A percentile compares a stretch with the other conserved stretches of the same genome.
These are phyloP conservation scores for Habrosyne pyritoides DNA, from an alignment of 2,888 invertebrate genomes.

Conservation along the genomic window DNA sequence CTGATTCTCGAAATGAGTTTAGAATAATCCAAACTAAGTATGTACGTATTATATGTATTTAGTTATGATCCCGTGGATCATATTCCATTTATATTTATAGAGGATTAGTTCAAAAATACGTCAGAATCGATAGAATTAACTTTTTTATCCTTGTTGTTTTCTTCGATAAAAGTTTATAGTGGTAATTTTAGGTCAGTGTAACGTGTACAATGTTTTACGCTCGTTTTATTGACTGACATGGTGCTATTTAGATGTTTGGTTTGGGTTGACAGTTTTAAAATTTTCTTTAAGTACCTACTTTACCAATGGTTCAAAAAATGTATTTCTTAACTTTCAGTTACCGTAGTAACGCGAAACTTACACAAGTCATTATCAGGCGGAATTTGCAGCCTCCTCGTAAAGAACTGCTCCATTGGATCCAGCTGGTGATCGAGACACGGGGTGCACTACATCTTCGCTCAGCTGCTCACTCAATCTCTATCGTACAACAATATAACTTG, in stretches of 20 bases:
- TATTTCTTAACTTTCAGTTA: background rate
- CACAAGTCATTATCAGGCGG: background rate
- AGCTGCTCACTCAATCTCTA: background rate
- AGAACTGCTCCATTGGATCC: background rate
- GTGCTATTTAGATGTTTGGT: no score
- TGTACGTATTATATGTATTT: no score
- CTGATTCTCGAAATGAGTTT: background rate
- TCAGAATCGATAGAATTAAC: background rate
- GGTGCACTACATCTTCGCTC: background rate
- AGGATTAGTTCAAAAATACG: background rate
- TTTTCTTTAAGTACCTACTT: background rate
- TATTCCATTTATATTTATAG: no score
- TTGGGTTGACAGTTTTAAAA: no score
- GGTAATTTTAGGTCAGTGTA: background rate
- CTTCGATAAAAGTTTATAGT: background rate
- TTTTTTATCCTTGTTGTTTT: background rate
- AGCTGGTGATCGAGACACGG: background rate
- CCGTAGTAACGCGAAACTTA: background rate
- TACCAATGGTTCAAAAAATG: no score
- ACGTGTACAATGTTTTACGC: background rate
- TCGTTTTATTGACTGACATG: background rate
- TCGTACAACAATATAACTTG: background rate
- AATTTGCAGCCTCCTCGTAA: background rate
- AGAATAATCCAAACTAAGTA: no score
- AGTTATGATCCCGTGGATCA: no score